Evolutionary conservation across 2,888 invertebrate species (phyloP), one percentile per base, ranked within the genome.

Genomic region (Ennomos erosarius): DNA sequence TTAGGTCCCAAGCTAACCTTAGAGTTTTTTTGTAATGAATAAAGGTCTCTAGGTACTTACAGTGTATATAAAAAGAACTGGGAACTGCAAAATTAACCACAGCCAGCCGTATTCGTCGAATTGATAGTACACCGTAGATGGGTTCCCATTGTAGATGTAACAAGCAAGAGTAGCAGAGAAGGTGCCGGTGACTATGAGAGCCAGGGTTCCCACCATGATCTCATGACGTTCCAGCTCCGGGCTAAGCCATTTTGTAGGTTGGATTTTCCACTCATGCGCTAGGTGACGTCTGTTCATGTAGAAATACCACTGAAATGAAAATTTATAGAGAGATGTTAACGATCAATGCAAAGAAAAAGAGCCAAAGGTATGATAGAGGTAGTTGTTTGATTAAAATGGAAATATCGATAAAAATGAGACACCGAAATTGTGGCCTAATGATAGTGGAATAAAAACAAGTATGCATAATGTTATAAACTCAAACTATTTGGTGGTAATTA

Each of bases 241-340:
- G 0, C 94, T 82, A 10, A 96, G 72, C 94, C 95, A 96, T 65
- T 95, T 95, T 42, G 90, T 90, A 0, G 96, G 96, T 75, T 96
- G 96, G 65, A 95, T 94, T 84, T 96, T 96, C 96, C 96, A 96
- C 67, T 95, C 94, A 50, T 94, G 87, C 0, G 96, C 90, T 8
- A 83, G 74, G 71, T 95, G 93, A 0, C 94, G 85, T 75, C 93
- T 93, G 1, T 92, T 88, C 13, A 95, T 89, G 82, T 96, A 96
- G 83, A 94, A 96, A 76, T 95, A 95, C 95, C 95, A 96, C 95
- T 96, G 90, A 4, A 84, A 16, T 1, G 1, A 35, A 10, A 34
- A 26, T 6, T 4, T 3, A 26, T 26, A 4, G 0, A 26, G 4
- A 26, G 6, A 26, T 26, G 3, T 26, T 26, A 6, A 26, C 26